phyloP scores from a whole-genome alignment of 1,140 invertebrate genomes.

The Whitmania pigra region DNA sequence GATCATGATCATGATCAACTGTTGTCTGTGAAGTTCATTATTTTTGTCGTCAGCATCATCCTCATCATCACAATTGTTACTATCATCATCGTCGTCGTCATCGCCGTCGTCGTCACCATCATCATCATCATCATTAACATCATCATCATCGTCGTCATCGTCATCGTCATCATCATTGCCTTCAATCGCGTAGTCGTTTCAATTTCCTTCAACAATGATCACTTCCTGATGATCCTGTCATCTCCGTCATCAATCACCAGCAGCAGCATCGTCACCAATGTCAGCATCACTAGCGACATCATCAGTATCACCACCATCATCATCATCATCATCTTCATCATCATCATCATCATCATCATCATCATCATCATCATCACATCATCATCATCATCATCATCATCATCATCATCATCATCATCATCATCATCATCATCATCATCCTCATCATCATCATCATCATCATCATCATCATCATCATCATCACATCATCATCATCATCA shows the following conservation, averaged over 20 bases:
- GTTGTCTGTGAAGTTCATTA: too few species aligned
- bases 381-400: constrained; percentile 6
- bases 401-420: constrained; percentile 1
- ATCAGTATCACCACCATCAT: not conserved
- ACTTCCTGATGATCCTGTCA: too few species aligned
- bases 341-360: not conserved
- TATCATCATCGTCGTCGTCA: too few species aligned
- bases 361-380: not conserved
- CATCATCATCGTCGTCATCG: too few species aligned
- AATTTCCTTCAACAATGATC: too few species aligned
- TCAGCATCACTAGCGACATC: not conserved
- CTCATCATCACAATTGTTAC: too few species aligned
- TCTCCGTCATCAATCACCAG: not conserved
- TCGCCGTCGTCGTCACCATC: too few species aligned
- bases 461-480: not conserved
- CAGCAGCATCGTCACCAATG: not conserved
- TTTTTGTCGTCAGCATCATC: too few species aligned
- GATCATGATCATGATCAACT: too few species aligned
- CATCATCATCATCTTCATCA: not conserved
- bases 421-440: constrained; percentile 9
- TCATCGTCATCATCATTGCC: too few species aligned
- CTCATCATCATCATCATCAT: not conserved
- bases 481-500: constrained; percentile 4
- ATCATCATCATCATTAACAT: too few species aligned
- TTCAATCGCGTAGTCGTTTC: too few species aligned